Conservation (phyloP, 2,113 vertebrate species). For the Pelecanus crispus region DNA sequence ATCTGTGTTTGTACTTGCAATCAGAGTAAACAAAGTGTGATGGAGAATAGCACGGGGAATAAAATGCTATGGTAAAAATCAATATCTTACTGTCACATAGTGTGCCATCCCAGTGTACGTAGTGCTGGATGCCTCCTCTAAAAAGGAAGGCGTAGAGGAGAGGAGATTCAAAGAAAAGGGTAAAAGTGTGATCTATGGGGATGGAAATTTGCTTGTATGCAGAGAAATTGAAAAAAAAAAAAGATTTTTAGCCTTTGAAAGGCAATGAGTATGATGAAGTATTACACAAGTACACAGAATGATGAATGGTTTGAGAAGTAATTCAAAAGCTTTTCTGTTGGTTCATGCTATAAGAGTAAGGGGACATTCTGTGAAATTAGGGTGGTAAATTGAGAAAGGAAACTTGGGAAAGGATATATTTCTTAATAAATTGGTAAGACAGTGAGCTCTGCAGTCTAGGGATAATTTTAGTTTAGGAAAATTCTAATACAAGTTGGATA, state of each 20-base stretch:
- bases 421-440: background rate
- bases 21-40: background rate
- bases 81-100: background rate
- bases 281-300: background rate
- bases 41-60: background rate
- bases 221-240: background rate
- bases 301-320: background rate
- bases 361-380: background rate
- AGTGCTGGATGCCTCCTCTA: background rate
- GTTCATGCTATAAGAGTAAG: background rate
- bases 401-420: background rate
- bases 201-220: background rate
- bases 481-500: background rate
- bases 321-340: background rate
- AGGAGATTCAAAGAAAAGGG: background rate
- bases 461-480: background rate
- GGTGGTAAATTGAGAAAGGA: background rate
- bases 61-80: background rate
- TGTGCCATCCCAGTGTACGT: background rate
- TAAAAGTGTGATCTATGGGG: background rate
- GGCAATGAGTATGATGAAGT: background rate
- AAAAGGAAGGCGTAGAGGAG: background rate
- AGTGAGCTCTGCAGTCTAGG: background rate
- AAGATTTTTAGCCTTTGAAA: background rate
- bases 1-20: background rate